Evolutionary conservation across 2,888 invertebrate genomes (phyloP), one percentile per base, ranked within the genome.

Genomic region (Globia sparganii): DNA sequence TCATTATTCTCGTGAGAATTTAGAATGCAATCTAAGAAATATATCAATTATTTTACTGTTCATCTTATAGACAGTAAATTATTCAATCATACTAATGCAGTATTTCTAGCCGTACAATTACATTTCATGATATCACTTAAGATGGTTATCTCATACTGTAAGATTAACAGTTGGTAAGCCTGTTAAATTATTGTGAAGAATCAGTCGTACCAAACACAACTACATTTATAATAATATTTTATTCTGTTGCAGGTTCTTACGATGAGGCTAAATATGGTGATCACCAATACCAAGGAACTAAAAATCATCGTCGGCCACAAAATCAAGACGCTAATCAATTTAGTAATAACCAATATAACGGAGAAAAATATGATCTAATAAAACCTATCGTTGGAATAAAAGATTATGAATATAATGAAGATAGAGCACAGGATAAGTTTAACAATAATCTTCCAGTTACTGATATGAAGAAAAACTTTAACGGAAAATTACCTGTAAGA

Each of bases 191-290:
- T 25, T 43, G 2, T 62, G 2, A 58, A 53, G 4, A 65, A 4
- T 34, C 15, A 66, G 40, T 56, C 61, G 78, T 77, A 31, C 11
- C 0, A n/a, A 37, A 34, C 31, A 3, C 34, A 25, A 1, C 1
- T 31, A 43, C 1, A 66, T 53, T 56, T 0, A 8, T 46, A n/a
- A 5, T 11, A n/a, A 9, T n/a, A 28, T 1, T 28, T n/a, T 4
- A 25, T 53, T 43, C 25, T 59, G 1, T 72, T 91, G 11, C 88
- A 96, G 96, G 96, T 64, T 93, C 91, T 31, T 96, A 96, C 25
- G 91, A 95, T 76, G 95, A 94, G 76, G 86, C 82, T 5, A 96
- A 95, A 85, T 96, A 96, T 85, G 96, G 96, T 21, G 85, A 94
- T 59, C 90, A 90, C 37, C 93, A 92, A 77, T 94, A 95, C 75